Base-by-base conservation (phyloP, 2,797 vertebrate species). In the Manis crassicaudata region DNA sequence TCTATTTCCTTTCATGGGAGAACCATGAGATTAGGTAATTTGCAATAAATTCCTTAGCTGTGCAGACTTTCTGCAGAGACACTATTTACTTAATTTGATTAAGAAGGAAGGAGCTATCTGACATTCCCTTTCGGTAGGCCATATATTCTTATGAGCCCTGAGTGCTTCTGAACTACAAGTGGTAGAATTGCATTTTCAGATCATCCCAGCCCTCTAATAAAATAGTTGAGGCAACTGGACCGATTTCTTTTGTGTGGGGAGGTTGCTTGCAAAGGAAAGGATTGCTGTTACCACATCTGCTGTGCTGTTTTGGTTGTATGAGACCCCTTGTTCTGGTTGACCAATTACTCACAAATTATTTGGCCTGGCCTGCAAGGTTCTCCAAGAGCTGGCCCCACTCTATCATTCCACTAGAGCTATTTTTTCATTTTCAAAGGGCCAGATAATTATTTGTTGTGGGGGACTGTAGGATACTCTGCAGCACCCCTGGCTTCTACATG, bases 51-150 rank as follows among this genome's bases (percentile, higher is more conserved):
- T 98, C 96, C 97, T 93, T 82, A 89, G 91, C 93, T 91, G 60
- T 68, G 0, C 54, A 54, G 16, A 96, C 77, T 96, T 98, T 96
- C 97, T 97, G 95, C 79, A 90, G 90, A 97, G 97, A 97, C 93
- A 98, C 93, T 97, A 93, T 98, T 98, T 98, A 98, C 96, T 97
- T 98, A 98, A 98, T 98, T 98, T 96, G 97, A 98, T 98, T 98
- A 98, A 97, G 97, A 94, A 97, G 95, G 95, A 95, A 97, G 89
- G 83, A 86, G 75, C 43, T 46, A 58, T 88, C 56, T 95, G 97
- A 95, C 82, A 80, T 79, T 97, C 96, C 95, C 96, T 98, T 97
- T 88, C 65, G 80, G 65, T 73, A 85, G 88, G 93, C 94, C n/a
- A 18, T 88, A 94, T 94, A 94, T 97, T 97, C 95, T 98, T 92